Evolutionary conservation across 1,140 invertebrate species (phyloP).

Genomic region (Apis florea): DNA sequence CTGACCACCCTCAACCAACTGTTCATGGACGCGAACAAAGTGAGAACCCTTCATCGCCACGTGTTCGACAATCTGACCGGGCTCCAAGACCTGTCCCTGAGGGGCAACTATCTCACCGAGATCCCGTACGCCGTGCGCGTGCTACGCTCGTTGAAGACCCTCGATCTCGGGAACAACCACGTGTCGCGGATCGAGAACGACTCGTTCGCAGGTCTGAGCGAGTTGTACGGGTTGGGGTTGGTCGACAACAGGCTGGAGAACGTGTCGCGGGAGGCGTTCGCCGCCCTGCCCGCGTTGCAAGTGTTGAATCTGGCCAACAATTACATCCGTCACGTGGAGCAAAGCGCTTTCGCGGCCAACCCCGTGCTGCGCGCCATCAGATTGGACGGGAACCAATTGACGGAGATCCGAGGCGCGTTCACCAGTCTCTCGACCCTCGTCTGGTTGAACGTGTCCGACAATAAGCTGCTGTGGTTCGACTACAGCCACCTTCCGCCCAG

Average conservation of each 20-base stretch:
- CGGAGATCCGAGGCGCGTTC: constrained; percentile 92
- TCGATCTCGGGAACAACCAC: constrained; percentile 92
- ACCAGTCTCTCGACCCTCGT: constrained; percentile 89
- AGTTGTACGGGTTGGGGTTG: constrained; percentile 89
- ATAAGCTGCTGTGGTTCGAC: constrained; percentile 94
- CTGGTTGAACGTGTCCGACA: constrained; percentile 96
- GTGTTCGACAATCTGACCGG: constrained; percentile 90
- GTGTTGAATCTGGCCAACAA: constrained; percentile 95
- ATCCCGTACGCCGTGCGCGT: constrained; percentile 89
- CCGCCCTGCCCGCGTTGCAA: constrained; percentile 90
- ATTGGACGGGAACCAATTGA: constrained; percentile 91
- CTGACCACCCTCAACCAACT: constrained; percentile 87
- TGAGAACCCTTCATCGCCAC: constrained; percentile 85
- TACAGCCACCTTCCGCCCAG: constrained; percentile 90
- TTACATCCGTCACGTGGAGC: constrained; percentile 89
- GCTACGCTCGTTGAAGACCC: constrained; percentile 87
- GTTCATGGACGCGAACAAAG: constrained; percentile 88
- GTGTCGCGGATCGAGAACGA: constrained; percentile 89
- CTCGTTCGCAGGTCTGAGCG: constrained; percentile 89
- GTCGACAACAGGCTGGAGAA: constrained; percentile 94
- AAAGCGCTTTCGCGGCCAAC: constrained; percentile 90
- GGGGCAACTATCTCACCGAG: constrained; percentile 89
- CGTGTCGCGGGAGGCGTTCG: constrained; percentile 89
- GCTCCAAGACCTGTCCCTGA: constrained; percentile 92
- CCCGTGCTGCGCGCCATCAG: constrained; percentile 91